A percentile compares a stretch with the other conserved stretches of the same genome.
Conservation (phyloP, 1,140 invertebrate genomes). For the Scylla paramamosain region DNA sequence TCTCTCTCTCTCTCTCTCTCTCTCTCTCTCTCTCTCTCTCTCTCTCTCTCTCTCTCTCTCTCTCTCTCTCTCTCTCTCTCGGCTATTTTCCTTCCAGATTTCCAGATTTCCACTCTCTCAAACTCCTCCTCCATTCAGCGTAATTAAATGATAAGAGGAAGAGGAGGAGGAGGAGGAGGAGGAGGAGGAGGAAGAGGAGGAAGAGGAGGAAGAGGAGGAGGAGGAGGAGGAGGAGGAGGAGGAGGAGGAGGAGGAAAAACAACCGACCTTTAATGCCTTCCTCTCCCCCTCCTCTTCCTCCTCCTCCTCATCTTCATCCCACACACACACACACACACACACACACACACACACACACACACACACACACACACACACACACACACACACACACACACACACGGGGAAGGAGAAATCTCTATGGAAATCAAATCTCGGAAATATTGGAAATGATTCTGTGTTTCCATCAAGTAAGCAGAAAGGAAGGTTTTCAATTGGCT, state of each 20-base stretch:
- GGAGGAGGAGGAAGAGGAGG: background rate
- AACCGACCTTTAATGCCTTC: no score
- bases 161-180: background rate
- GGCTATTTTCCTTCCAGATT: background rate
- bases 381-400: background rate
- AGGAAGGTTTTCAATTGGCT: slow-evolving; percentile 70
- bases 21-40: background rate
- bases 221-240: background rate
- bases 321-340: background rate
- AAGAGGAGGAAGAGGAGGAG: background rate
- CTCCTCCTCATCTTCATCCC: background rate
- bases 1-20: background rate
- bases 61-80: background rate
- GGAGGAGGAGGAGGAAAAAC: background rate
- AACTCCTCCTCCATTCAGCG: background rate
- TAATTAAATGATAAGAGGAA: slow-evolving; percentile 49
- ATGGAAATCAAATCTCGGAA: slow-evolving; percentile 72
- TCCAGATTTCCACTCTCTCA: slow-evolving; percentile 36
- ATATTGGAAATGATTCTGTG: slow-evolving; percentile 72
- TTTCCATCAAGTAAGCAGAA: slow-evolving; percentile 72
- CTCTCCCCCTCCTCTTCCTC: background rate
- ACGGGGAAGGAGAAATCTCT: slow-evolving; percentile 53
- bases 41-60: background rate
- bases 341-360: background rate
- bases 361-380: background rate